phyloP scores from a whole-genome alignment of 2,888 invertebrate genomes.

The Caenorhabditis becei region DNA sequence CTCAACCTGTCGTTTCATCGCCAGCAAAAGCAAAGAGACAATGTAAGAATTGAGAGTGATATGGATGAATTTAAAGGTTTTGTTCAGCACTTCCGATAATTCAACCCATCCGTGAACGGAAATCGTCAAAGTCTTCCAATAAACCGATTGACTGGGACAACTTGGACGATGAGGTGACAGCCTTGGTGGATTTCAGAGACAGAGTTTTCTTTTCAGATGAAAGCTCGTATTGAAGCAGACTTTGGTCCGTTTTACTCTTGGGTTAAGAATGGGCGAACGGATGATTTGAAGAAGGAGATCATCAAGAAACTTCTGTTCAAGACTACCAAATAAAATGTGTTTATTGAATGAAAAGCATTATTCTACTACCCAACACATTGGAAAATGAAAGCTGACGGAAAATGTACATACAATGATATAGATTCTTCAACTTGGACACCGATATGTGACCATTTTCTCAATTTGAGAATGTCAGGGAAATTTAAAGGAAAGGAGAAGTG shows the following conservation, averaged over 20 bases:
- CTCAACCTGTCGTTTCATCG: constrained; percentile 54
- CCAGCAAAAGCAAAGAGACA: constrained; percentile 39
- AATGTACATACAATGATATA: constrained; percentile 39
- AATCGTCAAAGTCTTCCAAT: neutral
- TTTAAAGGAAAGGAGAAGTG: constrained; percentile 25
- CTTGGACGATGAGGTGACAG: constrained; percentile 48
- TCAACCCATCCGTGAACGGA: constrained; percentile 52
- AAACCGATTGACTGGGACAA: constrained; percentile 48
- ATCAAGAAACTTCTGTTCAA: constrained; percentile 62
- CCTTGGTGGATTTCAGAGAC: no score
- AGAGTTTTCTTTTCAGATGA: constrained; percentile 55
- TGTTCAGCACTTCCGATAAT: constrained; percentile 53
- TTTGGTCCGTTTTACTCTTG: constrained; percentile 67
- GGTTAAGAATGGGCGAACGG: constrained; percentile 64
- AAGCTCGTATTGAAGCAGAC: constrained; percentile 52
- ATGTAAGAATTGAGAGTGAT: constrained; percentile 14
- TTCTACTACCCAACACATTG: constrained; percentile 26
- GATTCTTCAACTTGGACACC: constrained; percentile 42
- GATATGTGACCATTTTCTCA: constrained; percentile 53
- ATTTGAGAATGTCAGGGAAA: constrained; percentile 35
- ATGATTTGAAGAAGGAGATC: constrained; percentile 62
- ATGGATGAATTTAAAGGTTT: neutral
- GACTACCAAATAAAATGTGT: constrained; percentile 35
- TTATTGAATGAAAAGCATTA: constrained; percentile 33
- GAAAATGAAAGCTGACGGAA: constrained; percentile 30